A percentile compares a stretch with the other conserved stretches of the same genome.
phyloP scores from a whole-genome alignment of 2,113 vertebrate species.

The Xenopus borealis region DNA sequence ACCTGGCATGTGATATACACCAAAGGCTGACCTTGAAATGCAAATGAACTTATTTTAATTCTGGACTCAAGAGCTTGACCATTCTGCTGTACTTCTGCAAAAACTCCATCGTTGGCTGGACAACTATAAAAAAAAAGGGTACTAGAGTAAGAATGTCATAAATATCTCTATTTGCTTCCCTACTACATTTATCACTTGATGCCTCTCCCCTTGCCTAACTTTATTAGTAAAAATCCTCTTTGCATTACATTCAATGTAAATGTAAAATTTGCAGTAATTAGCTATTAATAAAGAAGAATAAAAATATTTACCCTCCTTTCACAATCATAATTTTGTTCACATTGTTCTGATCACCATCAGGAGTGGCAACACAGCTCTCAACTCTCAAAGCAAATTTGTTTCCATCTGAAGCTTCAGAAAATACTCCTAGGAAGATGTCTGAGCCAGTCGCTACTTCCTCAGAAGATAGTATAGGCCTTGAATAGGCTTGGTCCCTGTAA shows the following conservation, averaged over 20 bases:
- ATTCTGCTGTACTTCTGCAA: slow-evolving; percentile 13
- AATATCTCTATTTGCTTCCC: too few relatives aligned
- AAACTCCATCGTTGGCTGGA: slow-evolving; percentile 28
- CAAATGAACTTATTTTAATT: slow-evolving; percentile 28
- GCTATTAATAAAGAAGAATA: neutral
- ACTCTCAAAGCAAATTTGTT: slow-evolving; percentile 18
- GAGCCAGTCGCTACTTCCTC: slow-evolving; percentile 14
- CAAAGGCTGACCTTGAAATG: slow-evolving; percentile 28
- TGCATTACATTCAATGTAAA: neutral
- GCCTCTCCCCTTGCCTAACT: too few relatives aligned
- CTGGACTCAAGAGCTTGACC: slow-evolving; percentile 8
- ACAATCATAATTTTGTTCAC: slow-evolving; percentile 27
- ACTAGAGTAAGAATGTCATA: too few relatives aligned
- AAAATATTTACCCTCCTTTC: slow-evolving; percentile 18
- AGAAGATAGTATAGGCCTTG: neutral
- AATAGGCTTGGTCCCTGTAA: slow-evolving; percentile 17
- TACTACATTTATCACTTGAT: too few relatives aligned
- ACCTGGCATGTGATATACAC: slow-evolving; percentile 21
- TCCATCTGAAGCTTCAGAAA: neutral
- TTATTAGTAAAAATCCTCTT: too few relatives aligned
- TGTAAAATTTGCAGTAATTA: neutral
- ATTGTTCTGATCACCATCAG: slow-evolving; percentile 21
- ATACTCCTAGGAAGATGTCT: slow-evolving; percentile 5
- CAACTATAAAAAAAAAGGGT: neutral
- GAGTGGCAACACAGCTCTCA: slow-evolving; percentile 22